Conservation (phyloP, 2,113 vertebrate species). For the Anguilla rostrata region DNA sequence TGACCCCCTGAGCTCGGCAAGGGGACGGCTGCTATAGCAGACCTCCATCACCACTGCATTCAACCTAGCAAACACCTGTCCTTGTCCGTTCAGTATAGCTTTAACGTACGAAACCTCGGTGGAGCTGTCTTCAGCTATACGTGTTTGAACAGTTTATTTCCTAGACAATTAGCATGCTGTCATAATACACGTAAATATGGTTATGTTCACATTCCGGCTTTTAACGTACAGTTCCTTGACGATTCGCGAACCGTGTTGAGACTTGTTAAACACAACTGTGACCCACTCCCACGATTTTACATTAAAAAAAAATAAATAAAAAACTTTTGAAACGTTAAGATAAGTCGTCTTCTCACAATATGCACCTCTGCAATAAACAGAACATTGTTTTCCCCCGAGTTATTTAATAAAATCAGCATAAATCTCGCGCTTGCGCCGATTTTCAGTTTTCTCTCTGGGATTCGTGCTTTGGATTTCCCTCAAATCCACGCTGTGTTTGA, state of each 20-base stretch:
- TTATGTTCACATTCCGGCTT: too few relatives aligned
- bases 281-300: background rate
- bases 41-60: background rate
- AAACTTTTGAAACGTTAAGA: background rate
- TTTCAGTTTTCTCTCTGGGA: background rate
- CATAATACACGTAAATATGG: too few relatives aligned
- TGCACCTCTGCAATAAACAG: background rate
- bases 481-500: background rate
- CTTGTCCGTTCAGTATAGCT: background rate
- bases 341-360: background rate
- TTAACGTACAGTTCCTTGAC: too few relatives aligned
- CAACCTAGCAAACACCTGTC: background rate
- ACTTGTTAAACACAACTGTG: background rate
- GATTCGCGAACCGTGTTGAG: too few relatives aligned
- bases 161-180: background rate
- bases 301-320: background rate
- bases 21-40: background rate
- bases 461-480: background rate
- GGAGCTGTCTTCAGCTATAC: background rate
- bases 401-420: background rate
- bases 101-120: background rate
- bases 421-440: background rate
- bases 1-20: background rate
- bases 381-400: background rate
- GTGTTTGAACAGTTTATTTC: background rate